Evolutionary conservation across 2,888 invertebrate species (phyloP).

Genomic region (Leptopterna dolabrata): DNA sequence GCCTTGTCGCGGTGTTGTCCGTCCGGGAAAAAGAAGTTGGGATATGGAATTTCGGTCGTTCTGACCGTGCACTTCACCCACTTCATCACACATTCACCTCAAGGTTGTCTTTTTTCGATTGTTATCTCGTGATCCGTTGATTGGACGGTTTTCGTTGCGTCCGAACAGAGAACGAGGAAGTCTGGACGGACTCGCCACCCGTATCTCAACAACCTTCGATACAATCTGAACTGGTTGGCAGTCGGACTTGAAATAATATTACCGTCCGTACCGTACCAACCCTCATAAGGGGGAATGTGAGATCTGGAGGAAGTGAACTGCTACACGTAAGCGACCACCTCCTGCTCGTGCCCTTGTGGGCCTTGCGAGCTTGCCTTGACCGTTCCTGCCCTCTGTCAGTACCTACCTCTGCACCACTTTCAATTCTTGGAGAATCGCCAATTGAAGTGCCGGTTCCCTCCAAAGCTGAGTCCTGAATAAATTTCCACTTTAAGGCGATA

Average conservation of each 20-base stretch:
- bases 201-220: neutral
- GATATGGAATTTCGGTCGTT: no score
- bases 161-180: neutral
- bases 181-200: neutral
- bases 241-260: neutral
- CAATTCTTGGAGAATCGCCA: neutral
- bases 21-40: no score
- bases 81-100: no score
- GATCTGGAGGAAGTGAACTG: slow-evolving; percentile 1
- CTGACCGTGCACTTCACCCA: no score
- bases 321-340: slow-evolving; percentile 3
- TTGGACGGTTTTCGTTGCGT: neutral
- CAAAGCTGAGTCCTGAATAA: no score
- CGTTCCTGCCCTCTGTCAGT: slow-evolving; percentile 4
- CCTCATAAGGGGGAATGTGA: neutral
- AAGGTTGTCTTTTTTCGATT: no score
- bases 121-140: no score
- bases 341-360: slow-evolving; percentile 19
- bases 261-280: neutral
- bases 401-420: neutral
- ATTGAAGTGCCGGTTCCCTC: neutral
- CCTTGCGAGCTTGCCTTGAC: neutral
- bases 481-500: no score
- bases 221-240: neutral
- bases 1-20: no score